phyloP scores from a whole-genome alignment of 2,113 vertebrate genomes.

The Sylvietta virens region DNA sequence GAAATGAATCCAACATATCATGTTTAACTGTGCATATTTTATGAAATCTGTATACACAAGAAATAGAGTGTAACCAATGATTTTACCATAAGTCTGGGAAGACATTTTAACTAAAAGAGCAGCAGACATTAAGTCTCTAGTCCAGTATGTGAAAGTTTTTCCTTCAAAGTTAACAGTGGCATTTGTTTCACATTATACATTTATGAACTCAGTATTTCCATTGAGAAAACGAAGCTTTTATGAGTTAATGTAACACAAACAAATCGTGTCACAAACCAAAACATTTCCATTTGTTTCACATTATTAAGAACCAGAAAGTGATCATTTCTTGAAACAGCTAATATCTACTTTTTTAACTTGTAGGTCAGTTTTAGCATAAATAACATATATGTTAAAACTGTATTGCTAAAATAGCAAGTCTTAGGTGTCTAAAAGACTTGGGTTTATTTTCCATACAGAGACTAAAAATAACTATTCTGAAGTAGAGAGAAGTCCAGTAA shows the following conservation, averaged over 20 bases:
- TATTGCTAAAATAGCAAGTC: background rate
- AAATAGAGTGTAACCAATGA: background rate
- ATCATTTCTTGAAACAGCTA: background rate
- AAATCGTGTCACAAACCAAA: background rate
- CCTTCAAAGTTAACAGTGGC: background rate
- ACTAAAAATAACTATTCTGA: background rate
- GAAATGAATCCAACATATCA: background rate
- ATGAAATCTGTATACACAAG: background rate
- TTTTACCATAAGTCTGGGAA: background rate
- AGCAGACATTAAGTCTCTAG: background rate
- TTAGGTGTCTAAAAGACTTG: background rate
- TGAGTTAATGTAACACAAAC: background rate
- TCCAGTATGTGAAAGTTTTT: background rate
- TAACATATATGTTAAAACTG: background rate
- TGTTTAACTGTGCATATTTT: background rate
- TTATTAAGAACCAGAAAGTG: background rate
- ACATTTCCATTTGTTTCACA: background rate
- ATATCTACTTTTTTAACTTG: background rate
- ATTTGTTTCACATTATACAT: constrained; percentile 29
- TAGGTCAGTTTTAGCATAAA: background rate
- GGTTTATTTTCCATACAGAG: background rate
- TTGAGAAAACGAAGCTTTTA: constrained; percentile 22
- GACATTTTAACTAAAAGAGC: background rate
- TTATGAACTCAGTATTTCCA: background rate
- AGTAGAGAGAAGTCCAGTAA: background rate